Conservation (phyloP, 2,797 vertebrate species). For the Otus scops region DNA sequence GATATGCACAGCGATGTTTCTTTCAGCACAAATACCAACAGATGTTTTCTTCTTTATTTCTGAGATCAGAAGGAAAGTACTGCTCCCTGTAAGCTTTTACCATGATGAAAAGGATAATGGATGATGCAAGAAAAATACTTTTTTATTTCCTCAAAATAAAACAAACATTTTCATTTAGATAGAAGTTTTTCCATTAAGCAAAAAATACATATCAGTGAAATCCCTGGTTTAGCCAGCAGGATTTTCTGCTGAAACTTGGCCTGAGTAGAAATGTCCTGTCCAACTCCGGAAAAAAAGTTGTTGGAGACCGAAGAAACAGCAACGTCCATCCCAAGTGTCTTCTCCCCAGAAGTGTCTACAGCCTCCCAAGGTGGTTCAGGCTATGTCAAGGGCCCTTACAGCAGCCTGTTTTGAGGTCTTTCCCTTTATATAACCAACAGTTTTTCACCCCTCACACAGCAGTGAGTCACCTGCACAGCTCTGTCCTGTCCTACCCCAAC, state of each 20-base stretch:
- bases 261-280: not conserved
- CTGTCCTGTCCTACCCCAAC: not conserved
- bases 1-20: not conserved
- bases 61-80: not conserved
- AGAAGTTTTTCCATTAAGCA: not conserved
- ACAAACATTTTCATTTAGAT: not conserved
- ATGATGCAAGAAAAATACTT: not conserved
- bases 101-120: not conserved
- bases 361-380: fast-evolving
- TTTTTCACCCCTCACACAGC: not conserved
- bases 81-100: not conserved
- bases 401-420: not conserved
- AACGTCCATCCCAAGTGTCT: not conserved
- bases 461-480: not conserved
- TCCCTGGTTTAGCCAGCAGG: not conserved
- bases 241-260: not conserved
- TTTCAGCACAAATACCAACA: not conserved
- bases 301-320: not conserved
- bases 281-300: not conserved
- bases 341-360: not conserved
- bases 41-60: not conserved
- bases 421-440: not conserved
- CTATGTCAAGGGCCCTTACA: not conserved
- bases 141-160: not conserved
- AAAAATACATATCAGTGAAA: not conserved